Conservation (phyloP, 1,140 invertebrate genomes). For the Neodiprion pinetum region DNA sequence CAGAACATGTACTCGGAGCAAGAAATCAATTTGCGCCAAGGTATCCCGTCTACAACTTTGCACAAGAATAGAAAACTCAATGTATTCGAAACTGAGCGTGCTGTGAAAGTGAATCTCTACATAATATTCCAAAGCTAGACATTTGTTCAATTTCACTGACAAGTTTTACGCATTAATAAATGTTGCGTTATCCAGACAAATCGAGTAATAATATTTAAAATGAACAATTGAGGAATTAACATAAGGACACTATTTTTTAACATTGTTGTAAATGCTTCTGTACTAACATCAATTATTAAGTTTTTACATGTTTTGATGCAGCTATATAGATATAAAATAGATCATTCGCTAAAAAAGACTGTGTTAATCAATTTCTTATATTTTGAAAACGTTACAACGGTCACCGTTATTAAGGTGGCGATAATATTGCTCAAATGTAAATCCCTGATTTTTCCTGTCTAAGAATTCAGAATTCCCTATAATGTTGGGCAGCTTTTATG, state of each 20-base stretch:
- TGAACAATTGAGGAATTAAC: too few species aligned
- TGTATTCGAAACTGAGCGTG: too few species aligned
- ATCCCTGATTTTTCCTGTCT: too few species aligned
- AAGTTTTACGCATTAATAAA: background rate
- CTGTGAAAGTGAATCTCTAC: background rate
- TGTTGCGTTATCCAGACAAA: too few species aligned
- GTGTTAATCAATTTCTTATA: too few species aligned
- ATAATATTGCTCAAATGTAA: too few species aligned
- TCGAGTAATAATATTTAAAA: too few species aligned
- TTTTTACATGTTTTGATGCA: background rate
- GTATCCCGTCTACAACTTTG: slow-evolving; percentile 65
- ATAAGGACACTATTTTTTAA: background rate
- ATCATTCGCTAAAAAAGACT: background rate
- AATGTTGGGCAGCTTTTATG: too few species aligned
- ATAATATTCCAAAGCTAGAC: background rate
- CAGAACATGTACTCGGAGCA: slow-evolving; percentile 59
- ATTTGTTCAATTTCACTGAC: background rate
- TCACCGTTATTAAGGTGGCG: too few species aligned
- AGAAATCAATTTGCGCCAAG: slow-evolving; percentile 58
- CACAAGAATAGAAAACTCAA: slow-evolving; percentile 16
- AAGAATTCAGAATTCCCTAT: too few species aligned
- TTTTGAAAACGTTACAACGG: too few species aligned
- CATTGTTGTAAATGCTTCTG: too few species aligned
- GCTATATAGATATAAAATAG: background rate
- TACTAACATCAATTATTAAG: background rate